These are phyloP conservation scores for Anguilla obscura DNA, from an alignment of 2,797 vertebrate species.

Conservation along the genomic window DNA sequence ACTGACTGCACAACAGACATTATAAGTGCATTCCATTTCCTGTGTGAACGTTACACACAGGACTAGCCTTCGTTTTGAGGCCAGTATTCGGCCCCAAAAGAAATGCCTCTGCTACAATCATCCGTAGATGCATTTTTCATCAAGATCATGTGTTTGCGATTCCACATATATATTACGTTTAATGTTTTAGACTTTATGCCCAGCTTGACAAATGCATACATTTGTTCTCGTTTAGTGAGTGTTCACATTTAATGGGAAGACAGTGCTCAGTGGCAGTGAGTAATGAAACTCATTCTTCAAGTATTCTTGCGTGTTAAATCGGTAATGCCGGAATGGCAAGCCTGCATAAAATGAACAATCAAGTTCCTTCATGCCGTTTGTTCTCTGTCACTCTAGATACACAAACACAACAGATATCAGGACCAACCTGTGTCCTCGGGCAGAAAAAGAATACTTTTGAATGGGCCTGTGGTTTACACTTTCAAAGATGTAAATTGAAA, in stretches of 20 bases:
- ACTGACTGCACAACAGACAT: slow-evolving; percentile 61
- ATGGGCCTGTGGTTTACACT: slow-evolving; percentile 54
- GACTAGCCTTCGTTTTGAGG: slow-evolving; percentile 58
- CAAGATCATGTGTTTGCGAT: slow-evolving; percentile 71
- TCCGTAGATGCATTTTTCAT: slow-evolving; percentile 68
- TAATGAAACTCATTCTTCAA: slow-evolving; percentile 92
- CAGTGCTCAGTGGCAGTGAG: slow-evolving; percentile 85
- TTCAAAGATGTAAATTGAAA: slow-evolving; percentile 35
- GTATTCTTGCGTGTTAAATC: slow-evolving; percentile 76
- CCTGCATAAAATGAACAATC: slow-evolving; percentile 33
- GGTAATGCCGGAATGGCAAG: slow-evolving; percentile 37
- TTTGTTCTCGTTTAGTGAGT: slow-evolving; percentile 63
- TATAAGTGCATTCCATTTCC: slow-evolving; percentile 69
- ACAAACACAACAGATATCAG: slow-evolving; percentile 13
- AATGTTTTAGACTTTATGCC: slow-evolving; percentile 57
- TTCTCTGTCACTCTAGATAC: slow-evolving; percentile 4
- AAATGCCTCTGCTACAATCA: slow-evolving; percentile 70
- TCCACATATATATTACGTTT: slow-evolving; percentile 64
- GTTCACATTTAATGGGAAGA: slow-evolving; percentile 99
- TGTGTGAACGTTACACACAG: slow-evolving; percentile 58
- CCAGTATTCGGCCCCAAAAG: slow-evolving; percentile 62
- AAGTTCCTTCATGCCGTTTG: slow-evolving; percentile 25
- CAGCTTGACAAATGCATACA: slow-evolving; percentile 83
- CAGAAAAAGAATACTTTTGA: slow-evolving; percentile 42
- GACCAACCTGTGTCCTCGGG: slow-evolving; percentile 2